Base-by-base conservation (phyloP, 30 jellyfish, hydroid and myxozoan species). In the Hydractinia symbiolongicarpus region DNA sequence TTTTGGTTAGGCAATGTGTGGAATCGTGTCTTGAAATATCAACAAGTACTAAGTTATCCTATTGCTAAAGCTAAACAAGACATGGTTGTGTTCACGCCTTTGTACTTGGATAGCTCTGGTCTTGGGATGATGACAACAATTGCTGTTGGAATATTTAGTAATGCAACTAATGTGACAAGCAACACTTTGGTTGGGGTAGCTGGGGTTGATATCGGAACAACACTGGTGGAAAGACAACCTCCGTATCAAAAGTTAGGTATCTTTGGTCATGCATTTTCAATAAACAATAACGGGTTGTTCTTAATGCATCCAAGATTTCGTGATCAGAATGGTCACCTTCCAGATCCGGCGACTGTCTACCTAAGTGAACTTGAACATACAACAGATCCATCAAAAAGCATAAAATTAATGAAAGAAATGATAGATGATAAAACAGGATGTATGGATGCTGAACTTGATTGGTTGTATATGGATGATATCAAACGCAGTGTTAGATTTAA, bases 331-430 rank as follows among this genome's bases (percentile, higher is more conserved):
- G 96, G 96, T 13, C 83, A 88, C 66, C 78, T 88, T 52, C 93
- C 93, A 4, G 69, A 85, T 8, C 96, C 96, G 7, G 82, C 93
- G 30, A 88, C 86, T 71, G 96, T 88, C 4, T 88, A 75, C 53
- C 86, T 88, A 50, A 89, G 83, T 56, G 96, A 88, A 71, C 60
- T 71, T 71, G 91, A 81, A 60, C 82, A 68, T 44, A 72, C 81
- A 50, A 15, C 58, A 19, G 21, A 71, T 40, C 80, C 80, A 20
- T 71, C 73, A 16, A 69, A 81, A 49, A 58, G 86, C 5, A 57
- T 71, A n/a, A 71, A 57, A 81, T 66, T 86, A 54, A 79, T 76
- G 67, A 11, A 44, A 9, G 86, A 68, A 62, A 86, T 86, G 86
- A 56, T 86, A 6, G 81, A 81, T 54, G 50, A 74, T 14, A 76